Evolutionary conservation across 2,797 vertebrate genomes (phyloP), one percentile per base, ranked within the genome.

Genomic region (Ctenosaura bakeri): DNA sequence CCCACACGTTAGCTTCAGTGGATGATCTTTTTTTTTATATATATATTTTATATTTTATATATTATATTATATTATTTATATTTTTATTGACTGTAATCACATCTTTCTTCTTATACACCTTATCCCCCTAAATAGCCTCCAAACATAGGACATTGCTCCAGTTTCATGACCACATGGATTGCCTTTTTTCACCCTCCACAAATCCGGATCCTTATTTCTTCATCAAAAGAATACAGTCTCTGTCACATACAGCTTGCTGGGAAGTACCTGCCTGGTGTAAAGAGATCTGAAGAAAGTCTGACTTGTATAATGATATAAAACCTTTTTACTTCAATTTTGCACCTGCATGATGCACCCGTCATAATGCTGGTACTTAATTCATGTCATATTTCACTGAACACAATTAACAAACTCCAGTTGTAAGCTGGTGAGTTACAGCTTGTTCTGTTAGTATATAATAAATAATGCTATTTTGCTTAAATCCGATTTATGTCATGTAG

Each of bases 381-480:
- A n/a, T 32, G 79, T 74, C 79, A 50, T 56, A 59, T 35, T 83
- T 83, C 66, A 83, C 46, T 88, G 35, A 74, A 74, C 69, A 62
- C 29, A 82, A 59, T 83, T 59, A 88, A 88, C 35, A 62, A 82
- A 13, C 87, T 88, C 79, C 35, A 62, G 4, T 24, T 38, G 22
- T 83, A 56, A 50, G 14, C 12, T 83, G 69, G 42, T 77, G 54
- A 84, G 29, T 77, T 84, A 56, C 84, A 35, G 5, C 85, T 90
- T 91, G 56, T 84, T 92, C 0, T 81, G 66, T 87, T 85, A 76
- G 74, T 74, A 46, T 13, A 35, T 4, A 26, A 71, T 81, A 94
- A 92, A 74, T 93, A 77, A 90, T 80, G 50, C 20, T 50, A 84
- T 88, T 90, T 94, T 69, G 79, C 64, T 91, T 85, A 91, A 92